Percentiles rank a stretch among this genome's conserved stretches.
These are phyloP conservation scores for Solenopsis fugax DNA, from an alignment of 1,140 invertebrate genomes.

Conservation along the genomic window DNA sequence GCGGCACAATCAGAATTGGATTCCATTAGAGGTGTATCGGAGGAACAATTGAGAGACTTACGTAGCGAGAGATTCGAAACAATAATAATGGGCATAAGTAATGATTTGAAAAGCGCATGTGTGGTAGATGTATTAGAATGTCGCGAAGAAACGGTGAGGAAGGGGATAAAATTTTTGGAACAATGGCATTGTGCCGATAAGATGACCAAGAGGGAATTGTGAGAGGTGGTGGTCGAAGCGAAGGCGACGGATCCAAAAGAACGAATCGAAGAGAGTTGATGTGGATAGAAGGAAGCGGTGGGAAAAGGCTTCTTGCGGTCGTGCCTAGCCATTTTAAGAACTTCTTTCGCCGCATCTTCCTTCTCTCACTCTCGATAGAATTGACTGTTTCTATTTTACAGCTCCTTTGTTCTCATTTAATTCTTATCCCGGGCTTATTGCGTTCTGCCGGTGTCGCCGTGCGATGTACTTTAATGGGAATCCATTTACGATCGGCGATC, in stretches of 20 bases:
- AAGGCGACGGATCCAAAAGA: conserved; percentile 1
- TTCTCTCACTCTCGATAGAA: conserved; percentile 28
- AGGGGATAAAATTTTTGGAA: conserved; percentile 69
- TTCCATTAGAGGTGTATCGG: not conserved
- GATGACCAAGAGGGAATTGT: conserved; percentile 68
- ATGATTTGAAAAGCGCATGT: conserved; percentile 9
- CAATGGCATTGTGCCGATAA: conserved; percentile 76
- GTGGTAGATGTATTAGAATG: not conserved
- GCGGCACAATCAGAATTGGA: not conserved
- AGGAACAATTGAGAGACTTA: conserved; percentile 1
- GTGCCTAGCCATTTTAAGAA: conserved; percentile 49
- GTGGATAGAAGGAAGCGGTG: not conserved
- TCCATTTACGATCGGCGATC: conserved; percentile 59
- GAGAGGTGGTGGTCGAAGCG: not conserved
- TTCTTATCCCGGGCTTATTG: conserved; percentile 62
- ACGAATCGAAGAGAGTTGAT: conserved; percentile 35
- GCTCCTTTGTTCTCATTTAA: conserved; percentile 61
- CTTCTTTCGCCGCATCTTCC: not conserved
- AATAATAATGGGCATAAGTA: not conserved
- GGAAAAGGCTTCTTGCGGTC: conserved; percentile 36
- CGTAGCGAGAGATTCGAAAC: not conserved
- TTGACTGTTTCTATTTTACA: conserved; percentile 62
- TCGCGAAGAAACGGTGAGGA: not conserved
- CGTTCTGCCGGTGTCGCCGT: conserved; percentile 39
- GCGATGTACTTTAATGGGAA: conserved; percentile 57